Conservation (phyloP, 2,797 vertebrate genomes). For the Gymnothorax javanicus region DNA sequence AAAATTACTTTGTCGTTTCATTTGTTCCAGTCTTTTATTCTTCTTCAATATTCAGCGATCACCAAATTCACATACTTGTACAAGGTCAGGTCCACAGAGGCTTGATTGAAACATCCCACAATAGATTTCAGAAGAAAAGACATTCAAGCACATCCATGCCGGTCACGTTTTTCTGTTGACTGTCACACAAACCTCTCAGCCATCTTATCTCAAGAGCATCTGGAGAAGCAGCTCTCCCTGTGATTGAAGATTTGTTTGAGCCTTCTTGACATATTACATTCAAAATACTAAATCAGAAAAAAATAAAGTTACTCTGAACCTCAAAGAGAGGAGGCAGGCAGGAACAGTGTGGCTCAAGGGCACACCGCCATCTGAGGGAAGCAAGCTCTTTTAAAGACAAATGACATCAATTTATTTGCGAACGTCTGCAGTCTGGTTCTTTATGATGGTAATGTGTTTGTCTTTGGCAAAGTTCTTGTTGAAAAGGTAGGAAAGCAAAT, state of each 20-base stretch:
- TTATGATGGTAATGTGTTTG: neutral
- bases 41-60: neutral
- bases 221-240: neutral
- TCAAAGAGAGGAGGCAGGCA: neutral
- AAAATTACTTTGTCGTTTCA: conserved; percentile 40
- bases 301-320: neutral
- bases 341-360: neutral
- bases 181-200: neutral
- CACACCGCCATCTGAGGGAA: neutral
- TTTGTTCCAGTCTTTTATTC: neutral
- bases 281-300: neutral
- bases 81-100: neutral
- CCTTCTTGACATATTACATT: conserved; percentile 6
- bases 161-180: neutral
- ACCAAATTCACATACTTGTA: neutral
- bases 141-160: neutral
- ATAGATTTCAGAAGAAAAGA: neutral
- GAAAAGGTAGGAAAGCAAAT: neutral
- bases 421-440: neutral
- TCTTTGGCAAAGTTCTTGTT: neutral
- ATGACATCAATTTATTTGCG: neutral
- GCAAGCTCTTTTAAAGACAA: neutral
- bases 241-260: conserved; percentile 7
- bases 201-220: neutral
- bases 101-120: neutral